phyloP scores from a whole-genome alignment of 92 coral and sea anemone genomes.

The Umimayanthus chanpuru region DNA sequence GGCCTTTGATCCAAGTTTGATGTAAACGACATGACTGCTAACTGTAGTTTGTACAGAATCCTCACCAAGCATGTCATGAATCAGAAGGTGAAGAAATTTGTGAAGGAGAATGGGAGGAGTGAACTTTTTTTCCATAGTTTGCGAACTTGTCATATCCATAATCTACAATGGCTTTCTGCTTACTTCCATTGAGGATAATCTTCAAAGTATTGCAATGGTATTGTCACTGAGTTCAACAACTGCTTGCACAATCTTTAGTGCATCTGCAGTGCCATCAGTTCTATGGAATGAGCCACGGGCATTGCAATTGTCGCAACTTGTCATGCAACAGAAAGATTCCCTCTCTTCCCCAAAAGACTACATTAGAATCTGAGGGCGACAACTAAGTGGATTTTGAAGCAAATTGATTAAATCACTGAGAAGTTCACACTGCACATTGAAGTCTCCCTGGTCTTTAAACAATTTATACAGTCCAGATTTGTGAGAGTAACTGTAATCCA shows the following conservation, averaged over 20 bases:
- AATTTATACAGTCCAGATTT: constrained; percentile 34
- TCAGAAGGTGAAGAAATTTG: constrained; percentile 41
- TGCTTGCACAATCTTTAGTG: constrained; percentile 30
- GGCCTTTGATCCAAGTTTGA: constrained; percentile 37
- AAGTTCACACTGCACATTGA: background rate
- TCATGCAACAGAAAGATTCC: constrained; percentile 2
- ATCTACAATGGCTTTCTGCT: constrained; percentile 14
- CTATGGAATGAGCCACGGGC: constrained; percentile 13
- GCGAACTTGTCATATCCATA: constrained; percentile 7
- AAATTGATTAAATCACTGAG: background rate
- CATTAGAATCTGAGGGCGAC: constrained; percentile 35
- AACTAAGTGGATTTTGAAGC: constrained; percentile 28
- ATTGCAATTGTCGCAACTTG: constrained; percentile 35
- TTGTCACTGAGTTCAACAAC: constrained; percentile 27
- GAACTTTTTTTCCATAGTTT: constrained; percentile 16
- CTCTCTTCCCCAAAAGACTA: constrained; percentile 25
- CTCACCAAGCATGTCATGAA: constrained; percentile 2
- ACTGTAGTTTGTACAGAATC: background rate
- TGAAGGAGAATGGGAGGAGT: background rate
- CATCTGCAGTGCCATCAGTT: constrained; percentile 47
- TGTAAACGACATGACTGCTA: background rate
- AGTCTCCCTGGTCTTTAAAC: constrained; percentile 38
- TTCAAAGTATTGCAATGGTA: constrained; percentile 16
- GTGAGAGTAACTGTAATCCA: constrained; percentile 25
- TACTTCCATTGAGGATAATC: constrained; percentile 29